phyloP scores from a whole-genome alignment of 2,888 invertebrate genomes.

The Spatulosminthurus flaviceps region DNA sequence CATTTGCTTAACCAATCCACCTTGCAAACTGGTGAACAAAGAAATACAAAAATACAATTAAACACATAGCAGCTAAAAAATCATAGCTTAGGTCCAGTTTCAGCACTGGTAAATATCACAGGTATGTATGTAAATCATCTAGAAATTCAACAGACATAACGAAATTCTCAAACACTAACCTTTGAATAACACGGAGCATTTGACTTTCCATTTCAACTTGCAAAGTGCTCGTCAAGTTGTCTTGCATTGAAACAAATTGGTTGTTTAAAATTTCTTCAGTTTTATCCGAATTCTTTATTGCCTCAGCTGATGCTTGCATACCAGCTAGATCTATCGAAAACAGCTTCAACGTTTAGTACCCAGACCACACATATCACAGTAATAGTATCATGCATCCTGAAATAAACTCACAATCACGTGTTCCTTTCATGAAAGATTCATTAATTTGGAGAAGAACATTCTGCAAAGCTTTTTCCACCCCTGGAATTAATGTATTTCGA shows the following conservation, averaged over 20 bases:
- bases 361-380: too few species aligned
- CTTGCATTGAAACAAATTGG: conserved; percentile 58
- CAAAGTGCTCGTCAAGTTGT: conserved; percentile 56
- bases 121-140: too few species aligned
- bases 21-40: conserved; percentile 65
- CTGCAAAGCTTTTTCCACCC: conserved; percentile 85
- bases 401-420: conserved; percentile 82
- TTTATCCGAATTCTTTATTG: conserved; percentile 54
- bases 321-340: conserved; percentile 55
- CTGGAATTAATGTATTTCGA: conserved; percentile 79
- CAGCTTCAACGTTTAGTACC: too few species aligned
- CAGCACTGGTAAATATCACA: too few species aligned
- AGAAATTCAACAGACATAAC: too few species aligned
- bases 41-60: not conserved
- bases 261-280: conserved; percentile 52
- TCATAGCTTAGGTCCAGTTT: too few species aligned
- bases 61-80: too few species aligned
- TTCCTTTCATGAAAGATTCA: conserved; percentile 85
- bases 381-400: too few species aligned
- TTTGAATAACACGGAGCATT: conserved; percentile 57
- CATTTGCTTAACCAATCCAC: conserved; percentile 65
- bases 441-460: conserved; percentile 90
- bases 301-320: conserved; percentile 54
- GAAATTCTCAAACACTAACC: conserved; percentile 51
- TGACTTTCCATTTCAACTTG: conserved; percentile 60